phyloP scores from a whole-genome alignment of 2,888 invertebrate genomes.

The Drosophila melanosoma region DNA sequence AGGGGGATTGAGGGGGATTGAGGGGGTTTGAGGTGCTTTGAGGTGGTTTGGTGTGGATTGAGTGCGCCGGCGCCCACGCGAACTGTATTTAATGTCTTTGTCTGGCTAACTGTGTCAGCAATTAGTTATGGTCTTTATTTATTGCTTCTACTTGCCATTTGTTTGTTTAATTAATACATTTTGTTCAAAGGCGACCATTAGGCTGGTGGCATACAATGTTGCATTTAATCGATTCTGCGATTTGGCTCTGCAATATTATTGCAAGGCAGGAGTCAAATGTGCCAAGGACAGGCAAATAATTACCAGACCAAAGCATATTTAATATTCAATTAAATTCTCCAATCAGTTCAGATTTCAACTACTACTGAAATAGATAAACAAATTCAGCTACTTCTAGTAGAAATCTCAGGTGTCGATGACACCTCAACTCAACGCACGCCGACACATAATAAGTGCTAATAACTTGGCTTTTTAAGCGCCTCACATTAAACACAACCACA shows the following conservation, averaged over 20 bases:
- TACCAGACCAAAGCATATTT: constrained; percentile 2
- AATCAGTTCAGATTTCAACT: not conserved
- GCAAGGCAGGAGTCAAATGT: not conserved
- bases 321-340: constrained; percentile 19
- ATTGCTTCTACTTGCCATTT: constrained; percentile 64
- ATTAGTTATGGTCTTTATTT: constrained; percentile 75
- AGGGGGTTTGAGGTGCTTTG: too few relatives aligned
- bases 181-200: constrained; percentile 11
- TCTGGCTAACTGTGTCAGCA: constrained; percentile 77
- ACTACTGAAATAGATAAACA: not conserved
- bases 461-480: constrained; percentile 57
- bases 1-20: too few relatives aligned
- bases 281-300: not conserved
- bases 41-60: not conserved
- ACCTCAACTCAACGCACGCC: constrained; percentile 34
- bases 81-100: constrained; percentile 63
- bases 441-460: constrained; percentile 58
- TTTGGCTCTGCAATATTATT: constrained; percentile 4
- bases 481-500: constrained; percentile 31
- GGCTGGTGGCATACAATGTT: constrained; percentile 35
- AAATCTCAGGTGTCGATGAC: constrained; percentile 52
- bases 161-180: constrained; percentile 70
- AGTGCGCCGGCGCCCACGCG: constrained; percentile 67
- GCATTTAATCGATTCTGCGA: constrained; percentile 31
- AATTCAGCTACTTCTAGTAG: constrained; percentile 3